phyloP scores from a whole-genome alignment of 2,797 vertebrate species.

The Myiothlypis coronata region DNA sequence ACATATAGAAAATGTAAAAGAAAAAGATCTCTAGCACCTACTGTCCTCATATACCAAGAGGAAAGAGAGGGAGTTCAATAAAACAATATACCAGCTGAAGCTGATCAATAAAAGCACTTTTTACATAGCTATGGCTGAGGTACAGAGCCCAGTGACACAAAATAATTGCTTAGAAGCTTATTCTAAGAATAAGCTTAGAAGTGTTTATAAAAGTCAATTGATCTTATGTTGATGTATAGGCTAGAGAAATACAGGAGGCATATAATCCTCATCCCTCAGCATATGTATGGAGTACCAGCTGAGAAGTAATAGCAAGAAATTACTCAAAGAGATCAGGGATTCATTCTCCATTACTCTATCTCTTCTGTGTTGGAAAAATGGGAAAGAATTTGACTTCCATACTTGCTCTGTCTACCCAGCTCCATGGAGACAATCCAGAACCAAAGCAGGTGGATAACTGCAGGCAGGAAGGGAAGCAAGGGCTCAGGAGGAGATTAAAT shows the following conservation, averaged over 20 bases:
- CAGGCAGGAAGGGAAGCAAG: not conserved
- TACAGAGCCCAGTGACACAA: not conserved
- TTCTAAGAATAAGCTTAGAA: not conserved
- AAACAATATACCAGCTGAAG: not conserved
- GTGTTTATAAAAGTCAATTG: not conserved
- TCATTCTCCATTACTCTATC: not conserved
- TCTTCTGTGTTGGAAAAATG: not conserved
- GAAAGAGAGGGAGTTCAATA: not conserved
- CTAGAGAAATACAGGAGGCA: not conserved
- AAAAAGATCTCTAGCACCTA: not conserved
- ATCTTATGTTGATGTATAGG: not conserved
- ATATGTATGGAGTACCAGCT: not conserved
- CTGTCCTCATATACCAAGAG: not conserved
- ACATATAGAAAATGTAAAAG: not conserved
- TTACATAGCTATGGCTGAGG: not conserved
- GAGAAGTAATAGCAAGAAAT: not conserved
- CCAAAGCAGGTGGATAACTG: rapidly evolving
- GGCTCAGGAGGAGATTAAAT: not conserved
- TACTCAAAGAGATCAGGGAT: not conserved
- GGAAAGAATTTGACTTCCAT: rapidly evolving
- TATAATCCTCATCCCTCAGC: not conserved
- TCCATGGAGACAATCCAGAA: not conserved
- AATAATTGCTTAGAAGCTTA: too few relatives aligned
- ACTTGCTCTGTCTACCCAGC: not conserved
- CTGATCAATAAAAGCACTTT: not conserved